Percentiles rank a stretch among this genome's conserved stretches.
Evolutionary conservation across 2,797 vertebrate genomes (phyloP).

Genomic region (Oreochromis grahami): DNA sequence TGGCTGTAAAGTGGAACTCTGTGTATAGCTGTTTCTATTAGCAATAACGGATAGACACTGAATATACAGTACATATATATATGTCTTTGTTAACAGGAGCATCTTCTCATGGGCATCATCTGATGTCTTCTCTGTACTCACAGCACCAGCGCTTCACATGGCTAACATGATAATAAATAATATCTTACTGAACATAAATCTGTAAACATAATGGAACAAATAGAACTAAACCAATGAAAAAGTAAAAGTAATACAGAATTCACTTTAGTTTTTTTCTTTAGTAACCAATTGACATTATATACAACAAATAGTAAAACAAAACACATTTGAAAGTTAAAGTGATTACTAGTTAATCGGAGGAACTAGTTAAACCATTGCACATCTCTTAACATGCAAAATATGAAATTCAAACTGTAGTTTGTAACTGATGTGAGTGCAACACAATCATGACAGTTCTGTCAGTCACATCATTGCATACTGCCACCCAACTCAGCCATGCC

Average conservation of each 20-base stretch:
- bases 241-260: not conserved
- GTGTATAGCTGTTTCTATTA: not conserved
- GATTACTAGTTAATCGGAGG: not conserved
- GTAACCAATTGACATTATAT: not conserved
- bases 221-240: not conserved
- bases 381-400: not conserved
- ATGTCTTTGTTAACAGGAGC: not conserved
- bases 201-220: not conserved
- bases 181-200: not conserved
- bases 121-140: not conserved
- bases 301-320: not conserved
- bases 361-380: not conserved
- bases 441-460: not conserved
- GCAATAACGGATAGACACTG: not conserved
- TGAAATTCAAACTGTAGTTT: not conserved
- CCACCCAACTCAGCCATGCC: not conserved
- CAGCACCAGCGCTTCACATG: not conserved
- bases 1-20: not conserved
- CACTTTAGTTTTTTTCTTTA: not conserved
- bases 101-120: not conserved
- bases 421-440: not conserved
- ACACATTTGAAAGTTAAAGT: not conserved
- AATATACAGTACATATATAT: not conserved
- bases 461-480: not conserved
- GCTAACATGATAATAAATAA: not conserved